These are phyloP conservation scores for Pimephales promelas DNA, from an alignment of 2,113 vertebrate species.

Conservation along the genomic window DNA sequence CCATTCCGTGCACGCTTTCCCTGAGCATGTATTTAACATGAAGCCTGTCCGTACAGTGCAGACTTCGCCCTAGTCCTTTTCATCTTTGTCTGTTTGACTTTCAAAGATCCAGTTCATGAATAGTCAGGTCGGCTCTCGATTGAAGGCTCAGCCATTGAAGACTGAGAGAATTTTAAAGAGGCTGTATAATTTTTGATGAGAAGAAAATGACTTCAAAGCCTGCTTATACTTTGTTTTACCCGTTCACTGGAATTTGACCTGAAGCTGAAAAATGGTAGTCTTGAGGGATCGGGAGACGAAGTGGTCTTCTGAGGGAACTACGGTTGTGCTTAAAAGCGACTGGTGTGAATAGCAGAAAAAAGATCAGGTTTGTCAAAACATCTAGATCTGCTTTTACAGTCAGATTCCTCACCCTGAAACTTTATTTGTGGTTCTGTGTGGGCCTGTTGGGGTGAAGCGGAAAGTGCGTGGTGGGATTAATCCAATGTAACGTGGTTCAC, in stretches of 20 bases:
- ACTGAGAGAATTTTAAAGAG: slow-evolving; percentile 44
- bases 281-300: slow-evolving; percentile 21
- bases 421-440: slow-evolving; percentile 41
- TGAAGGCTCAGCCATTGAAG: slow-evolving; percentile 8
- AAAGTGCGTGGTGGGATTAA: slow-evolving; percentile 55
- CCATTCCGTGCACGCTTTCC: neutral
- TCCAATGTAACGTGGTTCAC: slow-evolving; percentile 51
- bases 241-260: slow-evolving; percentile 36
- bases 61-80: slow-evolving; percentile 20
- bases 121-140: slow-evolving; percentile 13
- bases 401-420: slow-evolving; percentile 14
- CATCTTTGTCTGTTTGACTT: slow-evolving; percentile 40
- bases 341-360: slow-evolving; percentile 23
- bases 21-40: slow-evolving; percentile 45
- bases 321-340: slow-evolving; percentile 30
- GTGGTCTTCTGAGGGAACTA: neutral
- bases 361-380: slow-evolving; percentile 27
- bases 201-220: slow-evolving; percentile 13
- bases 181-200: slow-evolving; percentile 24
- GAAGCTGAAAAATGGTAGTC: slow-evolving; percentile 3
- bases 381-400: slow-evolving; percentile 1
- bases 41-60: slow-evolving; percentile 13
- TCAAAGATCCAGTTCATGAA: slow-evolving; percentile 37
- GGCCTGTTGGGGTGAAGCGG: slow-evolving; percentile 41
- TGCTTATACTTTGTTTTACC: slow-evolving; percentile 12